phyloP scores from a whole-genome alignment of 2,113 vertebrate species.

The Suricata suricatta region DNA sequence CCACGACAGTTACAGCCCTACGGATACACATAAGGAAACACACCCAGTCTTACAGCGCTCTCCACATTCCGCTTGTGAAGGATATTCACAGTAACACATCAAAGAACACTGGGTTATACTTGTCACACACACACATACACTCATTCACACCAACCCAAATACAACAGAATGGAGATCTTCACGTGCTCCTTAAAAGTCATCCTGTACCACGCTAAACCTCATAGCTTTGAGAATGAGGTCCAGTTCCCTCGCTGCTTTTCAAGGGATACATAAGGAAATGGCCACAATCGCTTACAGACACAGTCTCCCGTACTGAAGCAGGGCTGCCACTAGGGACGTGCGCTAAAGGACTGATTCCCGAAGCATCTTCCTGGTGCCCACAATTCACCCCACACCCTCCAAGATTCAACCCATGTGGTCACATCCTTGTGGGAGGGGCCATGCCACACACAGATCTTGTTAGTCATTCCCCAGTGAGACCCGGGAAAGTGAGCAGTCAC shows the following conservation, averaged over 20 bases:
- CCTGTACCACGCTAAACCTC: background rate
- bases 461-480: constrained; percentile 18
- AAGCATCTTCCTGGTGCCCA: background rate
- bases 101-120: constrained; percentile 32
- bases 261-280: background rate
- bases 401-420: background rate
- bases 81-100: background rate
- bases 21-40: background rate
- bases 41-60: background rate
- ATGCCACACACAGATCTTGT: background rate
- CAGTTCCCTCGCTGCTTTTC: background rate
- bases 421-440: constrained; percentile 51
- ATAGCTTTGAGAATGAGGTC: background rate
- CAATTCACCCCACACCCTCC: background rate
- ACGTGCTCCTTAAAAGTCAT: background rate
- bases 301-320: background rate
- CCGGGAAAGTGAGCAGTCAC: background rate
- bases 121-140: constrained; percentile 8
- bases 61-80: constrained; percentile 23
- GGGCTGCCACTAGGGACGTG: background rate
- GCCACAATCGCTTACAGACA: background rate
- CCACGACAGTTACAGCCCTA: constrained; percentile 45
- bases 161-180: background rate
- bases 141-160: background rate
- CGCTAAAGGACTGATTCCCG: background rate